Base-by-base conservation (phyloP, 2,113 vertebrate species). In the Bufo gargarizans region DNA sequence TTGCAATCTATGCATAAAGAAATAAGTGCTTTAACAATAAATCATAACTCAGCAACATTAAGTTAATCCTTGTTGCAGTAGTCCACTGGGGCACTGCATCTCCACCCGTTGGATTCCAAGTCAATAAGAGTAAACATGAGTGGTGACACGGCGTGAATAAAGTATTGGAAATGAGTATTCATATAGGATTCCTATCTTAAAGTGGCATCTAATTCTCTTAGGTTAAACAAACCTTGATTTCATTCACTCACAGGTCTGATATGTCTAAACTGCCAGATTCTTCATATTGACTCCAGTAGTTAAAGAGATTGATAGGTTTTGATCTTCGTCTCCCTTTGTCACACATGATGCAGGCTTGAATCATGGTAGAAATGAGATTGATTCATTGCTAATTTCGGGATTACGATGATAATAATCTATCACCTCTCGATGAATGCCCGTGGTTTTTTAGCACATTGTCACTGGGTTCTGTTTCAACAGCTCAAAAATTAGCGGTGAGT, bases 361-460 rank as follows among this genome's bases (percentile, higher is more conserved):
- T 87, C 22, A 78, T 45, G 77, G 59, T 56, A 80, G 71, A 79
- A 59, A 79, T 56, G 50, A 80, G 59, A 87, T 80, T 87, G 86
- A 87, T 87, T 80, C 69, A 87, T 87, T 87, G 77, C 58, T 87
- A 81, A 87, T 87, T 80, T 80, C 86, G 80, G 49, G 61, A 63
- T 81, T 67, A 71, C 33, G 86, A 87, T 87, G 86, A 77, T 80
- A 65, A 80, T 87, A 81, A 87, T 87, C 86, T 87, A 87, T 87
- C 86, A 87, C 77, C 77, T 47, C 77, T 58, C 71, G 63, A 71
- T 87, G 77, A 87, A 80, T 80, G 86, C 86, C 86, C 63, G 63
- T 16, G 50, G 76, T 80, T 87, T 20, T 80, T 87, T 56, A 80
- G 50, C 49, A 80, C 77, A 69, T 80, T 86, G 85, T 86, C 74